Evolutionary conservation across 2,888 invertebrate species (phyloP), one percentile per base, ranked within the genome.

Genomic region (Zonitis immaculata): DNA sequence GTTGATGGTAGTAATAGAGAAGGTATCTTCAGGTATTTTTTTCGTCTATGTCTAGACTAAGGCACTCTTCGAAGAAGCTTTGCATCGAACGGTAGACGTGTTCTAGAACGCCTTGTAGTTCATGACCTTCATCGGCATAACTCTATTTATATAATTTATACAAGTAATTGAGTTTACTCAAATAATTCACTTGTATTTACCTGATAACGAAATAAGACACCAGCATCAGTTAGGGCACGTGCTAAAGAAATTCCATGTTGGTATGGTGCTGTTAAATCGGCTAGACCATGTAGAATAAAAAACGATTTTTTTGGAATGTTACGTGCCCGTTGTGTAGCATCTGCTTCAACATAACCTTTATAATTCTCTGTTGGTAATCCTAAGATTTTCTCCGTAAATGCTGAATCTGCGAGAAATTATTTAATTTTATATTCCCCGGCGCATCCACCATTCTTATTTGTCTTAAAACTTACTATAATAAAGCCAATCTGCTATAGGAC

Each of bases 51-150:
- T 91, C 91, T 77, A 92, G 82, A 76, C 88, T 88, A 79, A 91
- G 88, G 83, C 92, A 92, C 81, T 91, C 88, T 75, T 88, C 84
- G 76, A 95, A 86, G 79, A 87, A 95, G 78, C 92, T 88, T 79
- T 94, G 94, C 91, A 95, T 92, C 66, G 92, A 92, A 70, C 88
- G 84, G 78, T 94, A 94, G 64, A 93, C 87, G 79, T 95, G 95
- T 74, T 91, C 91, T 69, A 91, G 83, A 59, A 92, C 93, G 52
- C 92, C 92, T 44, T 69, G 64, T 53, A 95, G 78, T 65, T 88
- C 85, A 77, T 95, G 94, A 57, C 91, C 91, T 78, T 94, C 92
- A 75, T 95, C 92, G 47, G 94, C 91, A 75, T 95, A 95, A 63
- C 91, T 89, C 94, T 95, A 80, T 16, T n/a, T n/a, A 79, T 79